Conservation (phyloP, 2,113 vertebrate genomes). For the Petaurus breviceps region DNA sequence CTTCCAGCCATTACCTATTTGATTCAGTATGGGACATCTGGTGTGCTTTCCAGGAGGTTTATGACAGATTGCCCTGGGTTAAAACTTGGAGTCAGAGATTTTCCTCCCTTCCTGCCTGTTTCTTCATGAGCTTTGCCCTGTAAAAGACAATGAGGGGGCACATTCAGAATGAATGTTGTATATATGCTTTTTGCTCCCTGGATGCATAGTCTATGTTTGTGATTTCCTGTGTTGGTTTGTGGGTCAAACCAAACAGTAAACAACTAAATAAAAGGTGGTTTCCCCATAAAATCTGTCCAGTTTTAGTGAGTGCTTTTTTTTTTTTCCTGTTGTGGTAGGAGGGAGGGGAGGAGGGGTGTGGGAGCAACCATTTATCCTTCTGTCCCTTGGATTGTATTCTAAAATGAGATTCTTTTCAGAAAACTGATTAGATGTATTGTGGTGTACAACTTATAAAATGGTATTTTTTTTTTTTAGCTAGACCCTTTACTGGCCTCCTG, state of each 20-base stretch:
- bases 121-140: background rate
- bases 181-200: background rate
- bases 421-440: background rate
- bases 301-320: background rate
- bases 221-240: constrained; percentile 17
- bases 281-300: background rate
- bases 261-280: background rate
- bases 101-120: background rate
- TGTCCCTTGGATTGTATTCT: constrained; percentile 21
- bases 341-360: background rate
- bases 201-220: background rate
- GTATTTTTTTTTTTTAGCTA: background rate
- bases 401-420: constrained; percentile 37
- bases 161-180: background rate
- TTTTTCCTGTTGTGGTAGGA: background rate
- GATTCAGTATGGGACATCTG: background rate
- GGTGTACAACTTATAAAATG: constrained; percentile 34
- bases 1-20: background rate
- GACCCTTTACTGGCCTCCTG: background rate
- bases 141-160: background rate
- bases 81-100: background rate
- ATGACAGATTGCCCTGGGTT: background rate
- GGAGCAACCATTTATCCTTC: background rate
- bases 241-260: background rate
- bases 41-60: background rate